These are phyloP conservation scores for Nomada flava DNA, from an alignment of 2,888 invertebrate species.

Conservation along the genomic window DNA sequence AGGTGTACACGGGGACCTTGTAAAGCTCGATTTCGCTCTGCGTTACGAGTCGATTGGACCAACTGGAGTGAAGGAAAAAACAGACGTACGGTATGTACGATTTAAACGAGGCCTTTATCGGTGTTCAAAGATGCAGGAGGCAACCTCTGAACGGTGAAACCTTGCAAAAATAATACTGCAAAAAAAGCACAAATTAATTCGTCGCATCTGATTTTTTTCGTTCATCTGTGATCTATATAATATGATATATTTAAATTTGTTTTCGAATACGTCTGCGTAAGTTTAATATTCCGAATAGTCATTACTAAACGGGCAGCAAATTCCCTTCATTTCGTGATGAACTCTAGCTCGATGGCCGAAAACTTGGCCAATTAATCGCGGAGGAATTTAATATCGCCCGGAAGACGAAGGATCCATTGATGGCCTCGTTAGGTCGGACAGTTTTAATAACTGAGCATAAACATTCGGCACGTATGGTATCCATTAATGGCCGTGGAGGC, in stretches of 20 bases:
- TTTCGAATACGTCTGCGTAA: background rate
- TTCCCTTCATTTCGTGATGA: background rate
- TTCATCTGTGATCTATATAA: too few relatives aligned
- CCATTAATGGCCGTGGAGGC: constrained; percentile 42
- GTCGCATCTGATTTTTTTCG: too few relatives aligned
- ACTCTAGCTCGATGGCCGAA: background rate
- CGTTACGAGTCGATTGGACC: constrained; percentile 45
- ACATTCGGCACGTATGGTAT: constrained; percentile 37
- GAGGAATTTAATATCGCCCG: constrained; percentile 49
- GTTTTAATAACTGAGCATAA: constrained; percentile 55
- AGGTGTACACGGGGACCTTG: constrained; percentile 49
- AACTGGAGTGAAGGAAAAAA: background rate
- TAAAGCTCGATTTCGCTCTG: constrained; percentile 40
- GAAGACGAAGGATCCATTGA: constrained; percentile 22
- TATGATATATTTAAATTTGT: too few relatives aligned
- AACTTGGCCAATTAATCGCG: constrained; percentile 40
- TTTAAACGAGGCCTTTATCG: constrained; percentile 48
- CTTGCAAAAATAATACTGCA: background rate
- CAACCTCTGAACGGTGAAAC: constrained; percentile 1
- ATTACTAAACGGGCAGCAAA: constrained; percentile 3
- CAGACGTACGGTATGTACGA: constrained; percentile 22
- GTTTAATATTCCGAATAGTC: background rate
- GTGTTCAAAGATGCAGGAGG: constrained; percentile 37
- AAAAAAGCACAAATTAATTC: background rate
- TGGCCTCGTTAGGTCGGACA: constrained; percentile 33